phyloP scores from a whole-genome alignment of 2,113 vertebrate species.

The Rallus limicola region DNA sequence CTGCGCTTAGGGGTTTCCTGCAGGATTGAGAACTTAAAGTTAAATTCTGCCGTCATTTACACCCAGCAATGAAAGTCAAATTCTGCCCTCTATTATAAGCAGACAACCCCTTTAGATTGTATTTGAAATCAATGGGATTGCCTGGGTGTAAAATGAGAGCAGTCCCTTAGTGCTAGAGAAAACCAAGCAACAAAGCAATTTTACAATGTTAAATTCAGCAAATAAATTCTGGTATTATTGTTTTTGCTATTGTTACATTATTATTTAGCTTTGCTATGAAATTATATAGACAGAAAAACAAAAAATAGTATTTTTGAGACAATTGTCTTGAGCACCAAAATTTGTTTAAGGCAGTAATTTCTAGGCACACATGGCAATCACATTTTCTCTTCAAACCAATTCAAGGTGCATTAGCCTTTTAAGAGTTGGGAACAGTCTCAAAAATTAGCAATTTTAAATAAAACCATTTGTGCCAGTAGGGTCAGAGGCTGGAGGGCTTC shows the following conservation, averaged over 20 bases:
- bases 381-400: constrained; percentile 35
- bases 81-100: constrained; percentile 69
- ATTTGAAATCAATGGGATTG: constrained; percentile 65
- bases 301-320: constrained; percentile 33
- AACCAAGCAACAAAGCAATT: constrained; percentile 56
- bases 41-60: constrained; percentile 52
- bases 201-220: constrained; percentile 36
- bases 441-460: constrained; percentile 58
- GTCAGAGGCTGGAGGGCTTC: background rate
- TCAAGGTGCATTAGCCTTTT: constrained; percentile 13
- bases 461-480: background rate
- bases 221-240: constrained; percentile 43
- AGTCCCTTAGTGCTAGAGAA: constrained; percentile 46
- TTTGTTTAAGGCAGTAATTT: constrained; percentile 41
- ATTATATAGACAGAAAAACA: background rate
- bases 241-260: constrained; percentile 30
- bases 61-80: constrained; percentile 61
- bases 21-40: constrained; percentile 42
- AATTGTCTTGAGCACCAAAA: constrained; percentile 15
- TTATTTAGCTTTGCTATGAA: constrained; percentile 43
- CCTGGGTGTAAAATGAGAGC: constrained; percentile 61
- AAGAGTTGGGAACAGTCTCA: constrained; percentile 7
- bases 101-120: constrained; percentile 60
- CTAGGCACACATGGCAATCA: constrained; percentile 1
- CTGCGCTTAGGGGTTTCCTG: constrained; percentile 30